phyloP scores from a whole-genome alignment of 1,140 invertebrate genomes.

The Physella acuta region DNA sequence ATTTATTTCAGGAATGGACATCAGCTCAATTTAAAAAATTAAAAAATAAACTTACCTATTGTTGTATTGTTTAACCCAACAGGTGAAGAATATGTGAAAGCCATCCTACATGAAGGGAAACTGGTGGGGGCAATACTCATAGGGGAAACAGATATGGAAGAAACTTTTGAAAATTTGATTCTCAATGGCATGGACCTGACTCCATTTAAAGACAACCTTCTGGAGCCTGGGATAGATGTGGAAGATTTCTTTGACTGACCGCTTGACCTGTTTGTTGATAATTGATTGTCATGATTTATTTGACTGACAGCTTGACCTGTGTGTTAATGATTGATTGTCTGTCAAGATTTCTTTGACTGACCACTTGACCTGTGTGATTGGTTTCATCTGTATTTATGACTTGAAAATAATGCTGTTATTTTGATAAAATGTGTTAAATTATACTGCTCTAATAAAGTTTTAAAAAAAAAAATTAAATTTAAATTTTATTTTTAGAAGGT shows the following conservation, averaged over 20 bases:
- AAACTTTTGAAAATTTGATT: slow-evolving; percentile 98
- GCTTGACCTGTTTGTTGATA: neutral
- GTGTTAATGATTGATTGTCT: neutral
- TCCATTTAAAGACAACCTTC: slow-evolving; percentile 84
- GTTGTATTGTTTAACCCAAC: slow-evolving; percentile 20
- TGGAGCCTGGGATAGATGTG: slow-evolving; percentile 94
- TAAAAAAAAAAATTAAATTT: too few species aligned
- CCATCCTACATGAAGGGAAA: slow-evolving; percentile 80
- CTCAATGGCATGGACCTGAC: slow-evolving; percentile 90
- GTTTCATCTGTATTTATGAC: too few species aligned
- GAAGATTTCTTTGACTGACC: slow-evolving; percentile 97
- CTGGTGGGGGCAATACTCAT: slow-evolving; percentile 93
- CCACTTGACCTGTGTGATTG: too few species aligned
- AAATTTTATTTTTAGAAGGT: too few species aligned
- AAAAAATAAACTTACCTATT: slow-evolving; percentile 4
- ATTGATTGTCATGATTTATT: neutral
- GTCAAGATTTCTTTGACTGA: neutral
- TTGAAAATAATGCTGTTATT: too few species aligned
- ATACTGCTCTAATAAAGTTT: too few species aligned
- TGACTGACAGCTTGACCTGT: neutral
- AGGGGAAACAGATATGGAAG: slow-evolving; percentile 95
- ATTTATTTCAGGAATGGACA: too few species aligned
- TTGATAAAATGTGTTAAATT: too few species aligned
- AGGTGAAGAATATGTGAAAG: slow-evolving; percentile 85
- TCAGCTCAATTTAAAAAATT: slow-evolving; percentile 8